These are phyloP conservation scores for Crioceris asparagi DNA, from an alignment of 2,888 invertebrate species.

Conservation along the genomic window DNA sequence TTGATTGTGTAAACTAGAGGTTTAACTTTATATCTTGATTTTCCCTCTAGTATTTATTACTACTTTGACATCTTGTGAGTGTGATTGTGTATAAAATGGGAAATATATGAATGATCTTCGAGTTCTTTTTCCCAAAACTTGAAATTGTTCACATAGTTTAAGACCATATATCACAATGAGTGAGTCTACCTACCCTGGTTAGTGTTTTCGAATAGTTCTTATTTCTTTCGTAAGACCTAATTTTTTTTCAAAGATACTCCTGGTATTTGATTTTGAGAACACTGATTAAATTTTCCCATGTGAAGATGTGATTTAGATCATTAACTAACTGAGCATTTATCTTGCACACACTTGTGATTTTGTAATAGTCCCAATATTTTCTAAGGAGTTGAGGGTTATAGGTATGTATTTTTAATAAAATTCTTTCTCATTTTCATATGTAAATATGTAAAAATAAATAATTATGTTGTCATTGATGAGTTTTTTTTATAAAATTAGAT, in stretches of 20 bases:
- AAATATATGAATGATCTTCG: no score
- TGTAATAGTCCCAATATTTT: constrained; percentile 11
- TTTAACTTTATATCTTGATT: no score
- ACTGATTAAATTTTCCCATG: constrained; percentile 1
- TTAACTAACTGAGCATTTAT: constrained; percentile 2
- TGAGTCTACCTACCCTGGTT: no score
- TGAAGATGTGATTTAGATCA: constrained; percentile 1
- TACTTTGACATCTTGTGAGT: no score
- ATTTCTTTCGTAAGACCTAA: no score
- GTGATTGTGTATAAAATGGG: no score
- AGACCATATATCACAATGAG: constrained; percentile 9
- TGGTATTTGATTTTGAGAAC: no score
- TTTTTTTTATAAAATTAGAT: no score
- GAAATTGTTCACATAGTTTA: constrained; percentile 11
- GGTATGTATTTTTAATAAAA: constrained; percentile 12
- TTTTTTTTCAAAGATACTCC: no score
- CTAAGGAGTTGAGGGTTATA: constrained; percentile 9
- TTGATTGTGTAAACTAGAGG: constrained; percentile 8
- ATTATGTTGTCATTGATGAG: constrained; percentile 11
- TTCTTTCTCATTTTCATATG: constrained; percentile 15
- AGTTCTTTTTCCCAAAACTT: no score
- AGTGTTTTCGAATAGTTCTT: no score
- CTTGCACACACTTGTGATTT: constrained; percentile 9
- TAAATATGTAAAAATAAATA: constrained; percentile 21
- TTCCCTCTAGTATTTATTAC: no score